phyloP scores from a whole-genome alignment of 2,888 invertebrate species.

The Nasonovia ribisnigri region DNA sequence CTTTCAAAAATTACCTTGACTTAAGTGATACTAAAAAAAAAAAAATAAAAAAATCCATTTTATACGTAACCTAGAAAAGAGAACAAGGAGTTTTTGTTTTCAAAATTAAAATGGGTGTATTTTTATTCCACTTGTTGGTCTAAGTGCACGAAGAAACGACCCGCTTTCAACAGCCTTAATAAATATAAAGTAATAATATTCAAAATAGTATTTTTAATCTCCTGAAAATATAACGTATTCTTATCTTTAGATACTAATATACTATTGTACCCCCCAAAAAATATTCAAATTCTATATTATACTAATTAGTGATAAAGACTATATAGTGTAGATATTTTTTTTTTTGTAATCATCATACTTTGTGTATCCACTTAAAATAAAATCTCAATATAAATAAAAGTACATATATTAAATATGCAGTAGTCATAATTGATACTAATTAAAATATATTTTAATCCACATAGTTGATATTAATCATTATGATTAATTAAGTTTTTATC shows the following conservation, averaged over 20 bases:
- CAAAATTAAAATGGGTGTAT: too few relatives aligned
- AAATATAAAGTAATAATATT: not conserved
- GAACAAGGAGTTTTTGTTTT: too few relatives aligned
- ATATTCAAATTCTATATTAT: not conserved
- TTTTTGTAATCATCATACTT: not conserved
- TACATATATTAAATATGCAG: not conserved
- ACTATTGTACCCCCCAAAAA: not conserved
- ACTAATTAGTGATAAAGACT: not conserved
- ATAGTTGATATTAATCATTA: not conserved
- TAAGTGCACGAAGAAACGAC: too few relatives aligned
- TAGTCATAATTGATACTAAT: not conserved
- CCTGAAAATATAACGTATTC: not conserved
- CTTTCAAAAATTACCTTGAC: too few relatives aligned
- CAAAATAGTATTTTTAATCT: not conserved
- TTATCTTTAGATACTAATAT: not conserved
- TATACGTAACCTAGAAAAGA: too few relatives aligned
- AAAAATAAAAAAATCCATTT: too few relatives aligned
- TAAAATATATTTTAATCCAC: not conserved
- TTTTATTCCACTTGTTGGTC: too few relatives aligned
- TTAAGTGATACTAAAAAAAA: too few relatives aligned
- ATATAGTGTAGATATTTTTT: not conserved
- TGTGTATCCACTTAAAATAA: not conserved
- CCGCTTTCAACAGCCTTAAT: too few relatives aligned
- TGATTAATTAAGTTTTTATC: not conserved
- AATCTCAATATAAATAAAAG: not conserved